These are phyloP conservation scores for Rhegmatorhina hoffmannsi DNA, from an alignment of 2,113 vertebrate genomes.

Conservation along the genomic window DNA sequence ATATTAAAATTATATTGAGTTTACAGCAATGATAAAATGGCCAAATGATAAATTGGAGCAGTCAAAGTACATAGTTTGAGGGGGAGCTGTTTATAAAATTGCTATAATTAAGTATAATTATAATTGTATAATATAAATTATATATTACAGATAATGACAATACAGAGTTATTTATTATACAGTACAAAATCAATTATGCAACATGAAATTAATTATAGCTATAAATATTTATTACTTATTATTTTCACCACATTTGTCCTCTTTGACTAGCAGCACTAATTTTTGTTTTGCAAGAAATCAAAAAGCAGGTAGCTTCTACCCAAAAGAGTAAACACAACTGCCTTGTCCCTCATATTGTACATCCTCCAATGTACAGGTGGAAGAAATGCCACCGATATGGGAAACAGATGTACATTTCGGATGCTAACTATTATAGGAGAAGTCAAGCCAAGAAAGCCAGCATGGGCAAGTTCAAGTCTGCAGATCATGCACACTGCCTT, in stretches of 20 bases:
- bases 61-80: background rate
- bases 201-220: background rate
- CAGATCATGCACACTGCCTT: background rate
- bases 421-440: background rate
- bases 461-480: background rate
- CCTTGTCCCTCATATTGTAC: background rate
- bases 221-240: background rate
- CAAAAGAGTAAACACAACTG: background rate
- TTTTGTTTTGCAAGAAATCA: background rate
- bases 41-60: background rate
- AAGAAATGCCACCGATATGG: background rate
- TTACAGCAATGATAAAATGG: background rate
- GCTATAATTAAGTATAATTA: background rate
- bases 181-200: background rate
- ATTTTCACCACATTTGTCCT: background rate
- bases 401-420: background rate
- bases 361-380: background rate
- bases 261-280: background rate
- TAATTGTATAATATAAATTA: background rate
- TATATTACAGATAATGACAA: background rate
- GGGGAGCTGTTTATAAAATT: background rate
- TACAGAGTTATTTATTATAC: background rate
- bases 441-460: background rate
- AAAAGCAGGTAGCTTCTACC: background rate
- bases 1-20: background rate